Conservation (phyloP, 64 coral and sea anemone species). For the Catalaphyllia jardinei region DNA sequence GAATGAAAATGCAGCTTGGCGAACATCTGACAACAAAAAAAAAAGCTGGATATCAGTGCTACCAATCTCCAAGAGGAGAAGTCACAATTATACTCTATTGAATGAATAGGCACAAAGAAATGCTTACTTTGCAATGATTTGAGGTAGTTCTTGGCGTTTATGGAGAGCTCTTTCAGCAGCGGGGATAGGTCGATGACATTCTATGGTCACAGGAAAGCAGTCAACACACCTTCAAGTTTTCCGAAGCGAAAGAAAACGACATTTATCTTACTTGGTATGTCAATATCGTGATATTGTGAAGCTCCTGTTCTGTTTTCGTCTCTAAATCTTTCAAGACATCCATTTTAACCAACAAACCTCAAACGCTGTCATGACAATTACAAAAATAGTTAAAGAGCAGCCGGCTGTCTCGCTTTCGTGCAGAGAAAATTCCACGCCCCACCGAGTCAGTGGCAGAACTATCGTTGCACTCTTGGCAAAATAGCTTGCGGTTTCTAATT, state of each 20-base stretch:
- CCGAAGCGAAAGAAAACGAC: background rate
- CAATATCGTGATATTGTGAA: slow-evolving; percentile 34
- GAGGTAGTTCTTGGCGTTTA: slow-evolving; percentile 41
- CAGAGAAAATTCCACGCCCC: background rate
- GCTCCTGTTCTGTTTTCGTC: slow-evolving; percentile 23
- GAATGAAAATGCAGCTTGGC: slow-evolving; percentile 23
- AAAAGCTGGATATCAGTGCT: background rate
- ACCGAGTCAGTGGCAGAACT: slow-evolving; percentile 27
- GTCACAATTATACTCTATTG: background rate
- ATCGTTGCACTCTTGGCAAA: background rate
- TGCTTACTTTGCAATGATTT: slow-evolving; percentile 68
- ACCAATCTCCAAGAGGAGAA: background rate
- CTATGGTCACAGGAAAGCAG: background rate
- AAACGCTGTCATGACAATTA: background rate
- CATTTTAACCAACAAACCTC: background rate
- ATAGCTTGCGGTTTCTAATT: background rate
- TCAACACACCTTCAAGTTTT: background rate
- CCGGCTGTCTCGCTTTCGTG: slow-evolving; percentile 19
- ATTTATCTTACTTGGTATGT: slow-evolving; percentile 25
- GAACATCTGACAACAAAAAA: slow-evolving; percentile 23
- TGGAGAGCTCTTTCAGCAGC: slow-evolving; percentile 43
- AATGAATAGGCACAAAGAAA: background rate
- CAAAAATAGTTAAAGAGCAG: background rate
- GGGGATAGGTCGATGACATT: slow-evolving; percentile 53
- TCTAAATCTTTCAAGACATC: slow-evolving; percentile 29